Base-by-base conservation (phyloP, 2,797 vertebrate species). In the Heliangelus exortis region DNA sequence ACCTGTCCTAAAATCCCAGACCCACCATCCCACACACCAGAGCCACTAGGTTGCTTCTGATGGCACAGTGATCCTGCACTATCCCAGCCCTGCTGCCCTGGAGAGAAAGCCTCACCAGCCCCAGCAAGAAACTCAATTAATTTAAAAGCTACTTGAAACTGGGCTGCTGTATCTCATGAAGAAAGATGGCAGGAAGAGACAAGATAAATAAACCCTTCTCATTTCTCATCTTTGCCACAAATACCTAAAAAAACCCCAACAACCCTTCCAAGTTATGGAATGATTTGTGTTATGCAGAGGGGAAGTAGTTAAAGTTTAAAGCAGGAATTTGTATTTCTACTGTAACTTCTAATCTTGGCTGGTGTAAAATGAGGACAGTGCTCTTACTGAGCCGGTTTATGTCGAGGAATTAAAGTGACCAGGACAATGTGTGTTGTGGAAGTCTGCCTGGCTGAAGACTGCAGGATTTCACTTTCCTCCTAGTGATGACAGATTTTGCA, bases 231-330 rank as follows among this genome's bases (percentile, higher is more conserved):
- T 9, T 72, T 50, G 59, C 57, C 5, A 2, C 25, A 43, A 71
- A 62, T 69, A 69, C 47, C 25, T n/a, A 47, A 47, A 47, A 41
- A 47, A 47, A 80, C 61, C 26, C 39, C 39, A 13, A 41, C 39
- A 53, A 10, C 2, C 11, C 33, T 17, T 85, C 47, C 39, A 15
- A 6, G 4, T 28, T 0, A 0, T 23, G n/a, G 39, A 74, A 28
- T 12, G 29, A 29, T 78, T 78, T 36, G 29, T 22, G 26, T 51
- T 53, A 65, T 0, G 1, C 29, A 9, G 45, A 47, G 10, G 7
- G 19, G 29, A 84, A 90, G 22, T 29, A 74, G 61, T 18, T 74
- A 21, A 50, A 57, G 41, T 53, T 83, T 73, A 87, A 69, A 58
- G 57, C 15, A 18, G 26, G 63, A 72, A 41, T 75, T 75, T 8